Percentiles rank a stretch among this genome's conserved stretches.
Conservation (phyloP, 2,113 vertebrate species). For the Triplophysa siluroides region DNA sequence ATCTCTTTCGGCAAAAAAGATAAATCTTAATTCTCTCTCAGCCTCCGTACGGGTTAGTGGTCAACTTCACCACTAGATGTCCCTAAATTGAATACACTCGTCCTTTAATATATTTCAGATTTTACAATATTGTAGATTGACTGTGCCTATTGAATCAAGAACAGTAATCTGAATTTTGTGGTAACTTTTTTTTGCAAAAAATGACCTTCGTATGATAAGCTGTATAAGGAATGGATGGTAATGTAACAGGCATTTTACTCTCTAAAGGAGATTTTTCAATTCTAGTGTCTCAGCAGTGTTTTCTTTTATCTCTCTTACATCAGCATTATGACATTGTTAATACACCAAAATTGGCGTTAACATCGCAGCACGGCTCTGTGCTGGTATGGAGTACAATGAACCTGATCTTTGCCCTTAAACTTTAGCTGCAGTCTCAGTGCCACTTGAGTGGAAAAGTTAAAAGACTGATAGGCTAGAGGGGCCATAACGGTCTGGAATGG, state of each 20-base stretch:
- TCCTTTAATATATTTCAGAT: not conserved
- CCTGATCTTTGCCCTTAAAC: slow-evolving; percentile 47
- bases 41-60: too few species aligned
- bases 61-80: too few species aligned
- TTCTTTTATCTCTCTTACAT: too few species aligned
- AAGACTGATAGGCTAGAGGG: slow-evolving; percentile 47
- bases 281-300: too few species aligned
- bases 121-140: not conserved
- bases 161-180: not conserved
- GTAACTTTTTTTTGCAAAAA: too few species aligned
- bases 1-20: too few species aligned
- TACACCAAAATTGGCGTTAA: not conserved
- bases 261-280: too few species aligned
- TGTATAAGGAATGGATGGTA: too few species aligned
- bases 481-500: slow-evolving; percentile 45
- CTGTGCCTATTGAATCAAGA: not conserved
- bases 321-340: not conserved
- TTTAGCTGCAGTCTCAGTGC: slow-evolving; percentile 34
- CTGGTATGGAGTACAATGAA: slow-evolving; percentile 12
- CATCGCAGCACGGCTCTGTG: not conserved
- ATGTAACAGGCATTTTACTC: too few species aligned
- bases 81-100: too few species aligned
- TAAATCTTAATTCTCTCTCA: too few species aligned
- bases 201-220: too few species aligned
- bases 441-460: slow-evolving; percentile 39